These are phyloP conservation scores for Aphelinus atriplicis DNA, from an alignment of 1,140 invertebrate genomes.

Conservation along the genomic window DNA sequence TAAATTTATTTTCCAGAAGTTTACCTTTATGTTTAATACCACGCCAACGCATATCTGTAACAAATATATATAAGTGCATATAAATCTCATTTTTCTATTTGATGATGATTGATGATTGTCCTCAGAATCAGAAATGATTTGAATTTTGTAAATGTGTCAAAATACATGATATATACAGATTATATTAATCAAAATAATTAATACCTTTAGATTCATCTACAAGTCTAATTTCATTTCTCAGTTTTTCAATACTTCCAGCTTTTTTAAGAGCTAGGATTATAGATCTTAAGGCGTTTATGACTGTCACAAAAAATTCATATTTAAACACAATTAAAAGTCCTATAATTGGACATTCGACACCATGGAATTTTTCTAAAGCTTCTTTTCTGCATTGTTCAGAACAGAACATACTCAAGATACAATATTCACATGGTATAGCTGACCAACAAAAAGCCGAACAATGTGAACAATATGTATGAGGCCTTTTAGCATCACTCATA, in stretches of 20 bases:
- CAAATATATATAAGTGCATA: neutral
- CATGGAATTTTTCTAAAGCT: slow-evolving; percentile 28
- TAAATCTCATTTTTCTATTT: neutral
- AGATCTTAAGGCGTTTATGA: slow-evolving; percentile 9
- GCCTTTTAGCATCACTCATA: neutral
- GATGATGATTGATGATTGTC: no score
- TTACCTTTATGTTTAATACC: neutral
- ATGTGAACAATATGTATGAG: neutral
- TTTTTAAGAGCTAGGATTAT: slow-evolving; percentile 15
- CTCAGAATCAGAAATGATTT: no score
- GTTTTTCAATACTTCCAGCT: slow-evolving; percentile 22
- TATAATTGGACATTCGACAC: slow-evolving; percentile 23
- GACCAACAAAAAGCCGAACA: neutral
- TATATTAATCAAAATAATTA: neutral
- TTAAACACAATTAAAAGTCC: neutral
- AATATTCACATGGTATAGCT: slow-evolving; percentile 24
- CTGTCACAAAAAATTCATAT: neutral
- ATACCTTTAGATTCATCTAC: neutral
- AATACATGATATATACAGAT: neutral
- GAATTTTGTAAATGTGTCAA: neutral
- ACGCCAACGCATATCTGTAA: neutral
- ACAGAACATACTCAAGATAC: slow-evolving; percentile 22
- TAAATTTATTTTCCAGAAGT: slow-evolving; percentile 4
- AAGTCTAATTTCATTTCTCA: neutral
- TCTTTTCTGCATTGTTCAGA: slow-evolving; percentile 26